A percentile compares a stretch with the other conserved stretches of the same genome.
Evolutionary conservation across 2,797 vertebrate genomes (phyloP).

Genomic region (Sebastes diploproa): DNA sequence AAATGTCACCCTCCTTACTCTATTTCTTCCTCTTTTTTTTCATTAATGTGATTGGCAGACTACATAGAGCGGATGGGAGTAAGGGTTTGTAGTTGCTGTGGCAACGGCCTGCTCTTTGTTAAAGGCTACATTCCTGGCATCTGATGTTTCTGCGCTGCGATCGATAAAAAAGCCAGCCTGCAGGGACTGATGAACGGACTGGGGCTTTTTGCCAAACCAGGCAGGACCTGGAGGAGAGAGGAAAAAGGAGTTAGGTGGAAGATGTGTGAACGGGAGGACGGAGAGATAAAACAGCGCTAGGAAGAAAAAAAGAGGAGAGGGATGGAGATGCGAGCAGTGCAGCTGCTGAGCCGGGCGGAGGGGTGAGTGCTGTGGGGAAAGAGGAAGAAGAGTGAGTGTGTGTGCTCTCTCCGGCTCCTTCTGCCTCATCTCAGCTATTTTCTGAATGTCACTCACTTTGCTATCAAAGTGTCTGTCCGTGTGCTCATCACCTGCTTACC

Average conservation of each 20-base stretch:
- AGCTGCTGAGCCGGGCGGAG: slow-evolving; percentile 47
- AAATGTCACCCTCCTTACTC: slow-evolving; percentile 41
- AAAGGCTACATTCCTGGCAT: slow-evolving; percentile 80
- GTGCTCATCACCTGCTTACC: slow-evolving; percentile 54
- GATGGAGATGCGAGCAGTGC: slow-evolving; percentile 37
- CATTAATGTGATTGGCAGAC: slow-evolving; percentile 82
- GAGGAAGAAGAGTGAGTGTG: slow-evolving; percentile 1
- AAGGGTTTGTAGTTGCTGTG: slow-evolving; percentile 83
- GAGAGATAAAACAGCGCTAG: slow-evolving; percentile 51
- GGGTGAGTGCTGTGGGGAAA: slow-evolving; percentile 58
- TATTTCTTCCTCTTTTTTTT: slow-evolving; percentile 44
- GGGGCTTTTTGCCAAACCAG: slow-evolving; percentile 61
- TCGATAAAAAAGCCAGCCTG: slow-evolving; percentile 75
- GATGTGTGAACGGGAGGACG: slow-evolving; percentile 54
- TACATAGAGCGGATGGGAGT: slow-evolving; percentile 74
- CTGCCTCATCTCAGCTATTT: slow-evolving; percentile 62
- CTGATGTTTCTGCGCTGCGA: slow-evolving; percentile 77
- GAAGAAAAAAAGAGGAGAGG: slow-evolving; percentile 22
- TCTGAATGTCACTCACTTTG: slow-evolving; percentile 62
- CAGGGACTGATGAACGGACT: slow-evolving; percentile 66
- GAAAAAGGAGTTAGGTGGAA: slow-evolving; percentile 51
- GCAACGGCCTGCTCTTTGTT: slow-evolving; percentile 83
- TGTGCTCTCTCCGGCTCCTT: slow-evolving; percentile 12
- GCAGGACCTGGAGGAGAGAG: slow-evolving; percentile 29
- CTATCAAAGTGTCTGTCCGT: slow-evolving; percentile 62